Percentiles rank a stretch among this genome's conserved stretches.
Conservation (phyloP, 1,140 invertebrate genomes). For the Apis dorsata region DNA sequence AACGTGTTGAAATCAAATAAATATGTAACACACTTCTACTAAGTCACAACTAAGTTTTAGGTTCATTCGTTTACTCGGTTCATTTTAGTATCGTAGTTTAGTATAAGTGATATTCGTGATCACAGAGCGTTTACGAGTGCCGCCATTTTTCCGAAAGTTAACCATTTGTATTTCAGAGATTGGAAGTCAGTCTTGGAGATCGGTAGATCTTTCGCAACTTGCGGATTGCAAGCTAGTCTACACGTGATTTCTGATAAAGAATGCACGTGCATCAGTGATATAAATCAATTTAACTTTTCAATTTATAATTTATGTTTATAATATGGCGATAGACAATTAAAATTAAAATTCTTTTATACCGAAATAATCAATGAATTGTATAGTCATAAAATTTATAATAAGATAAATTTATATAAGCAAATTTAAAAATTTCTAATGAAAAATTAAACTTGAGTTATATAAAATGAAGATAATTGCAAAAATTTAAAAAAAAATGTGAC, state of each 20-base stretch:
- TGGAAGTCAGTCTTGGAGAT: not conserved
- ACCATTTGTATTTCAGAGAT: conserved; percentile 5
- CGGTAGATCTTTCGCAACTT: not conserved
- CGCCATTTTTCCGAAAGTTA: conserved; percentile 37
- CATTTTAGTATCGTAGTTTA: conserved; percentile 30
- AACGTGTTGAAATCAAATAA: conserved; percentile 34
- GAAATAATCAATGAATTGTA: not conserved
- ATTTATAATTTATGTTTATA: not conserved
- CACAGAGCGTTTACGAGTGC: conserved; percentile 35
- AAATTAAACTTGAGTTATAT: not conserved
- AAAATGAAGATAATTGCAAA: not conserved
- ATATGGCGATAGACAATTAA: not conserved
- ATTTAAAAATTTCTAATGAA: not conserved
- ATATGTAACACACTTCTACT: conserved; percentile 29
- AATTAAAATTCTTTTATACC: not conserved
- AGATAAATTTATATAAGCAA: not conserved
- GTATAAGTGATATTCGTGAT: conserved; percentile 43
- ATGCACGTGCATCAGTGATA: conserved; percentile 30
- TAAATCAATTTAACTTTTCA: conserved; percentile 2
- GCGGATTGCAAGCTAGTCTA: not conserved
- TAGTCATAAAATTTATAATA: not conserved
- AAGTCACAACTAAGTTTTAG: conserved; percentile 18
- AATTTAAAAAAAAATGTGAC: not conserved
- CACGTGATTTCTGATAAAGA: conserved; percentile 28
- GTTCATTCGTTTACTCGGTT: conserved; percentile 22